Conservation (phyloP, 1,140 invertebrate genomes). For the Neodiprion fabricii region DNA sequence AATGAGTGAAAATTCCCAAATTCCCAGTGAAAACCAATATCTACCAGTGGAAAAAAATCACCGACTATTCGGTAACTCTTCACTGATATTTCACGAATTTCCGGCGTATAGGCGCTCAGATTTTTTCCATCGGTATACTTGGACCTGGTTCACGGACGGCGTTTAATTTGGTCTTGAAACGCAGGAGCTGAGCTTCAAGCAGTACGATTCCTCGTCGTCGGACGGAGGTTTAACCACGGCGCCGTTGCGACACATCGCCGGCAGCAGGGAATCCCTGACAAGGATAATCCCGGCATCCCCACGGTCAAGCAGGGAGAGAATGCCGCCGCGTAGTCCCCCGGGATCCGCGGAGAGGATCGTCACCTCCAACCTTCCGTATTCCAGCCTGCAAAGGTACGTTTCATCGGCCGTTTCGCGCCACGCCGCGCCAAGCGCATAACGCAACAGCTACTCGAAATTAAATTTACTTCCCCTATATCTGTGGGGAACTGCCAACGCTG, state of each 20-base stretch:
- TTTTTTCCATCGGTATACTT: too few relatives aligned
- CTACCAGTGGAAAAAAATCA: too few relatives aligned
- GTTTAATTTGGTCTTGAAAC: constrained; percentile 5
- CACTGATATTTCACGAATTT: too few relatives aligned
- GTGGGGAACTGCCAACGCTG: neutral
- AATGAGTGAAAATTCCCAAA: too few relatives aligned
- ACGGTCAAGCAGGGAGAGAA: constrained; percentile 48
- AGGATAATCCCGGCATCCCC: constrained; percentile 54
- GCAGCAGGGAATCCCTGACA: constrained; percentile 57
- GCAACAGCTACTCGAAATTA: neutral
- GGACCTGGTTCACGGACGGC: too few relatives aligned
- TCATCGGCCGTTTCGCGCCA: neutral
- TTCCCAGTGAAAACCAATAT: too few relatives aligned
- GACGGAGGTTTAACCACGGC: constrained; percentile 48
- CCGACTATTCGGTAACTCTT: too few relatives aligned
- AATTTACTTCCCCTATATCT: neutral
- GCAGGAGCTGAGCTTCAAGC: constrained; percentile 55
- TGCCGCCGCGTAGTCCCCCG: constrained; percentile 53
- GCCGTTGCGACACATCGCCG: constrained; percentile 51
- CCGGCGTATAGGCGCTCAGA: too few relatives aligned
- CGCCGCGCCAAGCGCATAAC: neutral
- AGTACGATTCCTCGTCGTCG: constrained; percentile 53
- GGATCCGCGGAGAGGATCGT: constrained; percentile 52
- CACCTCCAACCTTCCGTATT: constrained; percentile 51
- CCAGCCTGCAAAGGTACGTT: constrained; percentile 56